Evolutionary conservation across 2,888 invertebrate genomes (phyloP).

Genomic region (Lacanobia oleracea): DNA sequence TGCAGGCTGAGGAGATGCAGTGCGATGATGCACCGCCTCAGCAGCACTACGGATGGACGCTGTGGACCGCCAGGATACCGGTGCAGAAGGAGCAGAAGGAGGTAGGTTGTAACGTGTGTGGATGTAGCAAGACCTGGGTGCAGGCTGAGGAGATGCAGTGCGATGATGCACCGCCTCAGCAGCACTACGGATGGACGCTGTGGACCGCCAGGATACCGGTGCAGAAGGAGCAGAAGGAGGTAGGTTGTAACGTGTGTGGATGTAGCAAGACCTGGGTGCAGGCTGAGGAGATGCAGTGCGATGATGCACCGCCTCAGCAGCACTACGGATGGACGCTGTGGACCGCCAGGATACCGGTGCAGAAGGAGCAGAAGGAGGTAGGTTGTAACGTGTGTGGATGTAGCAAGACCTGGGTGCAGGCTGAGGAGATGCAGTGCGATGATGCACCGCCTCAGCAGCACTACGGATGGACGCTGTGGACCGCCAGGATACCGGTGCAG

Average conservation of each 20-base stretch:
- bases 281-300: conserved; percentile 88
- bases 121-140: conserved; percentile 94
- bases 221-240: conserved; percentile 69
- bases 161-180: conserved; percentile 88
- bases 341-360: conserved; percentile 92
- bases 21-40: conserved; percentile 88
- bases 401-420: conserved; percentile 94
- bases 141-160: conserved; percentile 89
- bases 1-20: conserved; percentile 90
- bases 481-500: conserved; percentile 91
- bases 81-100: conserved; percentile 79
- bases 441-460: conserved; percentile 91
- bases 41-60: conserved; percentile 97
- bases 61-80: conserved; percentile 94
- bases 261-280: conserved; percentile 94
- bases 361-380: conserved; percentile 70
- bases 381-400: too few species aligned
- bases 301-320: conserved; percentile 88
- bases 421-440: conserved; percentile 88
- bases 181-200: conserved; percentile 98
- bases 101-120: conserved; percentile 51
- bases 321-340: conserved; percentile 99
- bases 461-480: conserved; percentile 98
- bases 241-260: conserved; percentile 21
- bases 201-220: conserved; percentile 94